These are phyloP conservation scores for Drosophila lacicola DNA, from an alignment of 2,888 invertebrate species.

Conservation along the genomic window DNA sequence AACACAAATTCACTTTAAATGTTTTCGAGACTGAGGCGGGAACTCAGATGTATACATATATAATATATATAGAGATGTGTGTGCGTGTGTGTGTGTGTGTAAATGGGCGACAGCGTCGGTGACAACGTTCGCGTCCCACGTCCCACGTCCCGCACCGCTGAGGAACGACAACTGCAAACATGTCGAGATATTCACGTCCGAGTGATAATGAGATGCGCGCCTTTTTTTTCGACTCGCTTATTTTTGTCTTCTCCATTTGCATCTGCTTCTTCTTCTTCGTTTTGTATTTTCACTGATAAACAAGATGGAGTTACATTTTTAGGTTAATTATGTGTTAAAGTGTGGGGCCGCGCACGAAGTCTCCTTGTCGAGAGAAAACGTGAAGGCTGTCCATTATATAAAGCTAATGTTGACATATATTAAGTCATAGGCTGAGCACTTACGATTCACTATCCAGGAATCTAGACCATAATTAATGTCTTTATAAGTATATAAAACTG, in stretches of 20 bases:
- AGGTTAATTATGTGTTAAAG: conserved; percentile 84
- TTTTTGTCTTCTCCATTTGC: conserved; percentile 45
- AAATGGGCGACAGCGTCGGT: conserved; percentile 54
- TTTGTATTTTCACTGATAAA: conserved; percentile 78
- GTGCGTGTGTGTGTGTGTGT: conserved; percentile 30
- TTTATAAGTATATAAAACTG: no score
- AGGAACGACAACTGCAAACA: conserved; percentile 76
- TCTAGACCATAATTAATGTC: not conserved
- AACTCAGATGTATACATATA: conserved; percentile 12
- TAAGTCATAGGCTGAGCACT: conserved; percentile 29
- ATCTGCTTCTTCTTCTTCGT: conserved; percentile 32
- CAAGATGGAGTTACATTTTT: conserved; percentile 83
- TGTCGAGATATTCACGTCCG: conserved; percentile 82
- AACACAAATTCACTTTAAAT: conserved; percentile 81
- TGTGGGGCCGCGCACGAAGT: conserved; percentile 53
- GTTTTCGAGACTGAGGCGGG: conserved; percentile 51
- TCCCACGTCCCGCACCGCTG: conserved; percentile 48
- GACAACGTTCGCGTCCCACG: conserved; percentile 55
- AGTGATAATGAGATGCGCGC: conserved; percentile 84
- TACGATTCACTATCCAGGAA: not conserved
- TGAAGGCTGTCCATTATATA: conserved; percentile 34
- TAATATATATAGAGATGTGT: conserved; percentile 3
- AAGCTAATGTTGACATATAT: conserved; percentile 14
- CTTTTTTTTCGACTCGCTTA: conserved; percentile 68
- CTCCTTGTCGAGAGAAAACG: conserved; percentile 46